Conservation (phyloP, 1,140 invertebrate genomes). For the Chionoecetes opilio region DNA sequence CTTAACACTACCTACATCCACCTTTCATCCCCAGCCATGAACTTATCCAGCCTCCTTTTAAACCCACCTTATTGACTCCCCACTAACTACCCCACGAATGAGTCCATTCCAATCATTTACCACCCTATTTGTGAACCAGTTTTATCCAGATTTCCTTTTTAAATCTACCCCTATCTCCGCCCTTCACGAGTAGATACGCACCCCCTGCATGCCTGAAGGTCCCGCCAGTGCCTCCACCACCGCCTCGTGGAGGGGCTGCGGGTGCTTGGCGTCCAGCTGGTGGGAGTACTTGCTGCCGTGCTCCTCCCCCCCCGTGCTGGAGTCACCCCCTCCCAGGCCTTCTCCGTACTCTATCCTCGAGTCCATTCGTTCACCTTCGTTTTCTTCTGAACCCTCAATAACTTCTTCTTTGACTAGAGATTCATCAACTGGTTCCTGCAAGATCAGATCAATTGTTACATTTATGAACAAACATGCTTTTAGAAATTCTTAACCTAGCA, state of each 20-base stretch:
- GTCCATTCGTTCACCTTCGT: constrained; percentile 54
- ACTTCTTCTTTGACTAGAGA: constrained; percentile 78
- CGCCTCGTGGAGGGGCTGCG: constrained; percentile 70
- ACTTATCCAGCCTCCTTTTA: too few relatives aligned
- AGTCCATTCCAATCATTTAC: too few relatives aligned
- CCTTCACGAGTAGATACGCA: not conserved
- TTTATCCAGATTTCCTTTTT: too few relatives aligned
- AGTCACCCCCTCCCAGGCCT: constrained; percentile 43
- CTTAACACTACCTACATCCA: too few relatives aligned
- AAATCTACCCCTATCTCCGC: too few relatives aligned
- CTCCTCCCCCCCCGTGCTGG: constrained; percentile 58
- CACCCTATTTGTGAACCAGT: too few relatives aligned
- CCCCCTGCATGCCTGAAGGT: constrained; percentile 74
- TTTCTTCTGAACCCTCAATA: constrained; percentile 68
- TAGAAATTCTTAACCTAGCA: too few relatives aligned
- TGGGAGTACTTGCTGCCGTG: constrained; percentile 57
- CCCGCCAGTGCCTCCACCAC: constrained; percentile 73
- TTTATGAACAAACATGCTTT: too few relatives aligned
- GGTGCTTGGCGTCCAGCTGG: constrained; percentile 64
- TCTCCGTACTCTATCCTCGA: constrained; percentile 59
- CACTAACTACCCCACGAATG: too few relatives aligned
- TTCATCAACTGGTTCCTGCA: constrained; percentile 66
- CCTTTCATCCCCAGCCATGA: too few relatives aligned
- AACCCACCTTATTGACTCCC: too few relatives aligned
- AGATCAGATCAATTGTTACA: not conserved